A percentile compares a stretch with the other conserved stretches of the same genome.
Conservation (phyloP, 2,113 vertebrate genomes). For the Muntiacus reevesi region DNA sequence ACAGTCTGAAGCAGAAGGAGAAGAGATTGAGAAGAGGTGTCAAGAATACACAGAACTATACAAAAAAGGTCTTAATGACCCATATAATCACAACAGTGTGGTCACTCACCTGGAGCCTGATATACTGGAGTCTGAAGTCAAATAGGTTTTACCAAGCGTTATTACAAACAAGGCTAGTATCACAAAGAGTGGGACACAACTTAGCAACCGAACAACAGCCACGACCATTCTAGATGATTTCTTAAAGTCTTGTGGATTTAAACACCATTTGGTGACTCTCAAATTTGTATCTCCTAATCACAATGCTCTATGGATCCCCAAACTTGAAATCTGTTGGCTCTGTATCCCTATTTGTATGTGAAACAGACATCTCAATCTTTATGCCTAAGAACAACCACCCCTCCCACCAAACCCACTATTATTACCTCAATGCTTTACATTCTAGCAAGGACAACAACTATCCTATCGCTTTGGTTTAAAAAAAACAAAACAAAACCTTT, state of each 20-base stretch:
- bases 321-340: not conserved
- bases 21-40: not conserved
- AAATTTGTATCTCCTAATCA: not conserved
- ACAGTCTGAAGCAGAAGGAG: not conserved
- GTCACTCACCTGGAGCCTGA: not conserved
- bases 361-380: not conserved
- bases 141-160: not conserved
- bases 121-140: not conserved
- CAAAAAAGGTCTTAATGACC: not conserved
- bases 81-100: not conserved
- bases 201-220: not conserved
- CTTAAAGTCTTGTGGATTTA: not conserved
- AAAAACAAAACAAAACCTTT: not conserved
- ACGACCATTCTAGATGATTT: not conserved
- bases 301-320: not conserved
- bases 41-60: not conserved
- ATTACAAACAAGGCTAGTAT: not conserved
- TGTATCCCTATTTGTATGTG: not conserved
- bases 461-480: not conserved
- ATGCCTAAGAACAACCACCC: not conserved
- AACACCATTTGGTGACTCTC: not conserved
- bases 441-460: not conserved
- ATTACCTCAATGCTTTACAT: not conserved
- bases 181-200: not conserved
- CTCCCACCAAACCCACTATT: not conserved